Evolutionary conservation across 2,113 vertebrate species (phyloP).

Genomic region (Cairina moschata): DNA sequence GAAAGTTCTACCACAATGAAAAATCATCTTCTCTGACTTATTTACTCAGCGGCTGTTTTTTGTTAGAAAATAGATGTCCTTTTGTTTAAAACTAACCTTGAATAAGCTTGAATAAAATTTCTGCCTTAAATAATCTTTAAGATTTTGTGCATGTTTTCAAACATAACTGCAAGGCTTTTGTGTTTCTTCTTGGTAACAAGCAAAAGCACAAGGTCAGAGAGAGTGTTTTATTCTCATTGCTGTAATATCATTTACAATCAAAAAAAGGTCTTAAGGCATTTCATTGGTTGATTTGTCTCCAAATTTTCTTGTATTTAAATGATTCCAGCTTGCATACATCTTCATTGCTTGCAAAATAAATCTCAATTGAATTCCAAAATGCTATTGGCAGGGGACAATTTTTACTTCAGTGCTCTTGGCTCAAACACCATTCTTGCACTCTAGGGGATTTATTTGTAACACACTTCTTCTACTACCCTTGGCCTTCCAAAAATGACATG

Average conservation of each 20-base stretch:
- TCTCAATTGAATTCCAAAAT: not conserved
- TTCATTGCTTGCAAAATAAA: not conserved
- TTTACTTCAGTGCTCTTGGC: not conserved
- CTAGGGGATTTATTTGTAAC: not conserved
- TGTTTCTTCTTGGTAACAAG: not conserved
- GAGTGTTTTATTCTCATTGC: not conserved
- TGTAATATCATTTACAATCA: not conserved
- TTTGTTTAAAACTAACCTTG: not conserved
- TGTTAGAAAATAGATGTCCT: not conserved
- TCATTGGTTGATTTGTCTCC: not conserved
- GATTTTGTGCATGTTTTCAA: not conserved
- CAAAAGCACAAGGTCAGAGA: not conserved
- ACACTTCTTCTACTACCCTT: not conserved
- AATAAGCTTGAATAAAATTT: not conserved
- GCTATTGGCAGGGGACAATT: not conserved
- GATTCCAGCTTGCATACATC: not conserved
- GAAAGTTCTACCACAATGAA: not conserved
- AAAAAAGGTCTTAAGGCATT: not conserved
- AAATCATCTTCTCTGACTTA: not conserved
- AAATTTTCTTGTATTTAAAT: not conserved
- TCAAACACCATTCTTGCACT: not conserved
- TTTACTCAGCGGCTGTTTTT: not conserved
- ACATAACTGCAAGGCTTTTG: not conserved
- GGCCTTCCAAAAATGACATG: not conserved
- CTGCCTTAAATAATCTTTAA: not conserved